Conservation (phyloP, 2,888 invertebrate species). For the Sympetrum striolatum region DNA sequence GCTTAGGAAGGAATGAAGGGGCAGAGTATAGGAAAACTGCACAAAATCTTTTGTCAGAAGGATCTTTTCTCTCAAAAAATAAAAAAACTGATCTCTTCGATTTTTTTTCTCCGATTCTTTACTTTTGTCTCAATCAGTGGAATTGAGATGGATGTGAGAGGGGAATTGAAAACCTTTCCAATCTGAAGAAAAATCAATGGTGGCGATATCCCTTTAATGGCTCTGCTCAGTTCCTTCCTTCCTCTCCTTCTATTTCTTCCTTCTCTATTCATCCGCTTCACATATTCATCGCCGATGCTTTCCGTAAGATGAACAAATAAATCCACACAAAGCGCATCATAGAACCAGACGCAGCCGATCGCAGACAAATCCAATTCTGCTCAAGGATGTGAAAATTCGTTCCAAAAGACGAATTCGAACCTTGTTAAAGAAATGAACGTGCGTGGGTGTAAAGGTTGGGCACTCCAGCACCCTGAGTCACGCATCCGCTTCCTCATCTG, state of each 20-base stretch:
- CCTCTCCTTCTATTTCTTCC: neutral
- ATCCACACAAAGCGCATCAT: neutral
- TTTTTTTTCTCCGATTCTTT: neutral
- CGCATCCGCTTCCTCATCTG: too few species aligned
- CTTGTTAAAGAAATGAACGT: neutral
- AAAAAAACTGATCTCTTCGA: neutral
- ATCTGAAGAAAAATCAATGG: conserved; percentile 19
- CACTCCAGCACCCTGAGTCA: neutral
- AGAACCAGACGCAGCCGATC: neutral
- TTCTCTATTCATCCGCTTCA: neutral
- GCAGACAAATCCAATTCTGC: too few species aligned
- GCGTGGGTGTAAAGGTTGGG: neutral
- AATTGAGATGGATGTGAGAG: conserved; percentile 29
- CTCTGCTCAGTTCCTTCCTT: neutral
- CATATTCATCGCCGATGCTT: neutral
- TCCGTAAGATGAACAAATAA: neutral
- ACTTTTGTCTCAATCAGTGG: neutral
- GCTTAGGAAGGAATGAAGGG: neutral
- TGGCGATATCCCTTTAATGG: conserved; percentile 8
- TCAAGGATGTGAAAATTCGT: neutral
- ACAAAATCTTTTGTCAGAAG: neutral
- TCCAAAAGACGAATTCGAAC: neutral
- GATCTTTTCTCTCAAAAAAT: neutral
- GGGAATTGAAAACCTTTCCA: conserved; percentile 17
- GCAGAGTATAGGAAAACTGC: neutral